These are phyloP conservation scores for Nyctereutes procyonoides DNA, from an alignment of 2,113 vertebrate genomes.

Conservation along the genomic window DNA sequence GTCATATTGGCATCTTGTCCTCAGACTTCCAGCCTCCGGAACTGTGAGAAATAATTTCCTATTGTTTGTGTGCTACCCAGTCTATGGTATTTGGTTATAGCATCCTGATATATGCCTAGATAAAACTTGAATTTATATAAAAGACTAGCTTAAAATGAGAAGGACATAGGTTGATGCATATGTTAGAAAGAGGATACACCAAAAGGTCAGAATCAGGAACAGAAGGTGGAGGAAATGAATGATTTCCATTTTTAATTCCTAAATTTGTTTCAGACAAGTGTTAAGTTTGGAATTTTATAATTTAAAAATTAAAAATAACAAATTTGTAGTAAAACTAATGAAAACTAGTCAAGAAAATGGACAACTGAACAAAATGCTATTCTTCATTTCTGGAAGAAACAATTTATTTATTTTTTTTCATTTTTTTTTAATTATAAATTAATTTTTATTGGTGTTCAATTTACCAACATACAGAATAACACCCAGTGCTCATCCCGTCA, in stretches of 20 bases:
- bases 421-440: too few relatives aligned
- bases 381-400: slow-evolving; percentile 1
- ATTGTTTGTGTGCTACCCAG: background rate
- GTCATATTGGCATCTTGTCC: background rate
- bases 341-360: background rate
- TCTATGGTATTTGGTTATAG: background rate
- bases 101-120: background rate
- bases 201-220: background rate
- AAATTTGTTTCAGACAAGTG: background rate
- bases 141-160: background rate
- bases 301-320: slow-evolving; percentile 20
- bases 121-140: slow-evolving; percentile 34
- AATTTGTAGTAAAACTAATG: background rate
- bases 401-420: too few relatives aligned
- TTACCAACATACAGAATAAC: too few relatives aligned
- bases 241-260: background rate
- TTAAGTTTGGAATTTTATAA: background rate
- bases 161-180: background rate
- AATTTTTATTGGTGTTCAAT: too few relatives aligned
- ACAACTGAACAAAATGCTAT: background rate
- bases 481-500: too few relatives aligned
- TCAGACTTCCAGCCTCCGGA: background rate
- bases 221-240: background rate
- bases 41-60: background rate
- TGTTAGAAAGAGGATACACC: background rate